Conservation (phyloP, 2,888 invertebrate genomes). For the Xylocampa areola region DNA sequence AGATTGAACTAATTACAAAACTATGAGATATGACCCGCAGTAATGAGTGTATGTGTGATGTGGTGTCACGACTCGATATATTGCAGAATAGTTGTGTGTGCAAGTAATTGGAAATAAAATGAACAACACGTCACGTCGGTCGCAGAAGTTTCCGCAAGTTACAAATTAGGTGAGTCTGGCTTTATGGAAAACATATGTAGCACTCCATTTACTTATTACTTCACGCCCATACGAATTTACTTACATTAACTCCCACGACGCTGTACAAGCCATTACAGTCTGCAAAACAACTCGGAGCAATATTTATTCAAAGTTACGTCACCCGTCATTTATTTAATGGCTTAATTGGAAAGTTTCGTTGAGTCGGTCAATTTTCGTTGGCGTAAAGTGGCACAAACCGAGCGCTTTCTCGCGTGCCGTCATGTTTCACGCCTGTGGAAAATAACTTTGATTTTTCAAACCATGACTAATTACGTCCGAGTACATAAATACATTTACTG, state of each 20-base stretch:
- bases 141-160: too few species aligned
- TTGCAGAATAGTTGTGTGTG: too few species aligned
- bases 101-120: too few species aligned
- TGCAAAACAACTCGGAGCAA: slow-evolving; percentile 63
- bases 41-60: too few species aligned
- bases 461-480: slow-evolving; percentile 69
- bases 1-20: too few species aligned
- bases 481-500: slow-evolving; percentile 58
- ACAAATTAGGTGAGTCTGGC: neutral
- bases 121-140: too few species aligned
- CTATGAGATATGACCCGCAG: too few species aligned
- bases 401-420: slow-evolving; percentile 80
- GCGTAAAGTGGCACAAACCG: slow-evolving; percentile 72
- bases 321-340: slow-evolving; percentile 79
- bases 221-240: neutral
- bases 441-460: slow-evolving; percentile 68
- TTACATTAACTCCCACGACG: slow-evolving; percentile 43
- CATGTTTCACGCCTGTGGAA: slow-evolving; percentile 70
- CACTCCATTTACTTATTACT: slow-evolving; percentile 2
- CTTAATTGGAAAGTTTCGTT: slow-evolving; percentile 86
- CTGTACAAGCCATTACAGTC: slow-evolving; percentile 51
- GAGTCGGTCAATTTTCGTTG: slow-evolving; percentile 76
- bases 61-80: too few species aligned
- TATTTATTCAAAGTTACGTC: slow-evolving; percentile 72
- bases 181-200: neutral